phyloP scores from a whole-genome alignment of 2,888 invertebrate species.

The Pseudolycoriella hygida region DNA sequence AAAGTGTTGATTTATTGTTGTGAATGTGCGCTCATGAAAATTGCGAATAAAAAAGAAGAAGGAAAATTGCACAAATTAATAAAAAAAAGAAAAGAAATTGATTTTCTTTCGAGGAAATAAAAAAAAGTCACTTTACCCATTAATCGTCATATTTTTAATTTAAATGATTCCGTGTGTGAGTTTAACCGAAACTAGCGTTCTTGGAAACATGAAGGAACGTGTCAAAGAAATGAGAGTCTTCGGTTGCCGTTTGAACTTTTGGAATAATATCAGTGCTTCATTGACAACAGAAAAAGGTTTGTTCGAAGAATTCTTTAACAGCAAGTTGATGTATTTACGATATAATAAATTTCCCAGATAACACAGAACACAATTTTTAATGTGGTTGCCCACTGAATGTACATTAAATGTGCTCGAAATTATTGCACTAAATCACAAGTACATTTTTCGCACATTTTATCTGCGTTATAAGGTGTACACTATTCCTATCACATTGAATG shows the following conservation, averaged over 20 bases:
- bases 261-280: constrained; percentile 26
- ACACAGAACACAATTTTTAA: no score
- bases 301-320: no score
- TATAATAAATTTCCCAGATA: no score
- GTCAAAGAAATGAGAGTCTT: constrained; percentile 35
- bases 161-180: constrained; percentile 31
- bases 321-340: no score
- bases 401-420: no score
- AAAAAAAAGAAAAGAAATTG: neutral
- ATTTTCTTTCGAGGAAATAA: neutral
- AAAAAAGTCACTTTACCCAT: no score
- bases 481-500: no score
- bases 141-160: neutral
- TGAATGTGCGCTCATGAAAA: neutral
- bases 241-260: constrained; percentile 33
- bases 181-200: constrained; percentile 31
- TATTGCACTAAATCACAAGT: no score
- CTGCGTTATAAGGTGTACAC: no score
- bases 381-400: no score
- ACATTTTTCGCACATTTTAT: no score
- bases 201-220: constrained; percentile 34
- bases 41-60: neutral
- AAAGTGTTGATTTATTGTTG: no score
- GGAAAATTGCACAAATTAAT: neutral
- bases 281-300: neutral